Conservation (phyloP, 1,140 invertebrate species). For the Drosophila kohkoa region DNA sequence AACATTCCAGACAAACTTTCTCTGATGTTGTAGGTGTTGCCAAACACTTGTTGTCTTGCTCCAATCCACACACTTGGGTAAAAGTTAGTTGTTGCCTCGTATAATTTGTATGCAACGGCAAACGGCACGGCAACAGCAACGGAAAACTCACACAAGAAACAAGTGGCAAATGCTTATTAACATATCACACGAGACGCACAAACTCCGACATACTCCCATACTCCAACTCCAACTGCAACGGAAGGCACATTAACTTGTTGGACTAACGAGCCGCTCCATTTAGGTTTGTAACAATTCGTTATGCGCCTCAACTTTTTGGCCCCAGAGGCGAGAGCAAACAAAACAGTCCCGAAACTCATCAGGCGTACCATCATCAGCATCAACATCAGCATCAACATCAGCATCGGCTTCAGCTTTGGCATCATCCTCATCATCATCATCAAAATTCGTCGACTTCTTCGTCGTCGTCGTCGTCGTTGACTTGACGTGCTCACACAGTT, state of each 20-base stretch:
- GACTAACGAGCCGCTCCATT: conserved; percentile 80
- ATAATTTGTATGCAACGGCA: conserved; percentile 65
- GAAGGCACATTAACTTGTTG: conserved; percentile 77
- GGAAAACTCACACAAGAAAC: conserved; percentile 43
- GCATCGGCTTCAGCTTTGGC: conserved; percentile 26
- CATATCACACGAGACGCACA: conserved; percentile 68
- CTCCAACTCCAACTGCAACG: conserved; percentile 34
- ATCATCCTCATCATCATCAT: conserved; percentile 14
- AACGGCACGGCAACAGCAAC: conserved; percentile 7
- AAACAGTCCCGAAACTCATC: conserved; percentile 48
- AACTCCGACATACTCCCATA: conserved; percentile 2
- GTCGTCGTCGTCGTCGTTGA: conserved; percentile 25
- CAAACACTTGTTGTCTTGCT: conserved; percentile 74
- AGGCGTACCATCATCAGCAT: conserved; percentile 22
- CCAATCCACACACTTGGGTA: conserved; percentile 52
- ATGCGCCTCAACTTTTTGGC: conserved; percentile 51
- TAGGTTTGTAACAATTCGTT: conserved; percentile 81
- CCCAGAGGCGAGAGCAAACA: conserved; percentile 41
- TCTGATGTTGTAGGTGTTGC: conserved; percentile 72
- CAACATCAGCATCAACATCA: conserved; percentile 35
- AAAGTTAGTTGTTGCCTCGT: conserved; percentile 32
- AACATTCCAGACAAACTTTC: conserved; percentile 48
- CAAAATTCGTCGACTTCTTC: conserved; percentile 53
- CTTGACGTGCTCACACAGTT: conserved; percentile 78
- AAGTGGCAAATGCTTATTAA: conserved; percentile 82